Evolutionary conservation across 2,797 vertebrate species (phyloP), one percentile per base, ranked within the genome.

Genomic region (Ctenopoma multispine): DNA sequence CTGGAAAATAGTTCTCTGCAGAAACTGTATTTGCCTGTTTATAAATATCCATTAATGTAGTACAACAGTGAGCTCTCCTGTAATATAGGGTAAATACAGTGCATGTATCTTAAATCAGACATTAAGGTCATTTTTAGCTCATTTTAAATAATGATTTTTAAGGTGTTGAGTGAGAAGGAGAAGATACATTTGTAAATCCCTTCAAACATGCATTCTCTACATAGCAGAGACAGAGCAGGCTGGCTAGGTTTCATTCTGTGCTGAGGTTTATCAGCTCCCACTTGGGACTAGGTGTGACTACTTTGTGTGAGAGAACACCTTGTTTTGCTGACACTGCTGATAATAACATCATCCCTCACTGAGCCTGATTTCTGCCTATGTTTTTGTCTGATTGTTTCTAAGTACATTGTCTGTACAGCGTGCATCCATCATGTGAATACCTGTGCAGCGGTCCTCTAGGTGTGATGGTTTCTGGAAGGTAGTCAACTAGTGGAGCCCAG

Each of bases 401-500:
- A 49, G 46, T 1, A 13, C 8, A 21, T 0, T 18, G 40, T n/a
- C 13, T 51, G 24, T 43, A 4, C 0, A 24, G 20, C 58, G 57
- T 60, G 47, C 14, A n/a, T 56, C 34, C 31, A 38, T 18, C 11
- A 9, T 44, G 85, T 92, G 36, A 15, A 2, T 81, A 99, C 98
- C 98, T 96, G 47, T 99, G 98, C 73, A 99, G 95, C 0, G 98
- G 98, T 47, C 97, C 97, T 48, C 98, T 92, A 0, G 98, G 97
- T 9, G 97, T 98, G 88, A 99, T 96, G 71, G 98, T 99, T 87
- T 99, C 98, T 15, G 98, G 98, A 44, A 99, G 95, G 80, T 97
- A 99, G 91, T 99, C 98, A 24, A 99, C 98, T 69, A 99, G 94
- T 0, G 98, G 98, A 12, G 98, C 98, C 98, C 98, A 99, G 76